phyloP scores from a whole-genome alignment of 1,140 invertebrate species.

The Ceratitis capitata region DNA sequence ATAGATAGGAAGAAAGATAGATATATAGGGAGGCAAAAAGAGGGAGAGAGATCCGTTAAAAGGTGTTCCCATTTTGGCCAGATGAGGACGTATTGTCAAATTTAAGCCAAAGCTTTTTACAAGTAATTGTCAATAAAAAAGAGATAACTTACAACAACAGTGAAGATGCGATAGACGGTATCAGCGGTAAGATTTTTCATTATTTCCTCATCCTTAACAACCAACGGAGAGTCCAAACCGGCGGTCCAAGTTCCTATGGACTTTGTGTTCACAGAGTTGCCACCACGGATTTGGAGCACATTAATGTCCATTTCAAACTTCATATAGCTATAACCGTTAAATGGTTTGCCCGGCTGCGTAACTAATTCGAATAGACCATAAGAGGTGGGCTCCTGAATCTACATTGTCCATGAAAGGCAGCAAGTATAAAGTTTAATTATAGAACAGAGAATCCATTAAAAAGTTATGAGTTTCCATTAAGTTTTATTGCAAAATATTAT shows the following conservation, averaged over 20 bases:
- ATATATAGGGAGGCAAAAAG: too few species aligned
- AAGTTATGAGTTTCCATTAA: too few species aligned
- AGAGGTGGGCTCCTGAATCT: slow-evolving; percentile 71
- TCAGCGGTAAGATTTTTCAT: slow-evolving; percentile 81
- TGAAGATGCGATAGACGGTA: slow-evolving; percentile 82
- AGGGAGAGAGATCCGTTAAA: too few species aligned
- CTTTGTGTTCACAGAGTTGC: slow-evolving; percentile 72
- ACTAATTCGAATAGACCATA: slow-evolving; percentile 72
- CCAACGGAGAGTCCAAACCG: slow-evolving; percentile 72
- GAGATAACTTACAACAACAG: slow-evolving; percentile 72
- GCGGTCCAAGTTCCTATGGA: slow-evolving; percentile 75
- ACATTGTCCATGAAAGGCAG: not conserved
- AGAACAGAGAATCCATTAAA: not conserved
- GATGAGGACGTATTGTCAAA: too few species aligned
- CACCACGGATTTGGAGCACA: slow-evolving; percentile 73
- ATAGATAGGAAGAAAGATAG: not conserved
- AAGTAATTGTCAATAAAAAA: too few species aligned
- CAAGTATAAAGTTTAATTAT: not conserved
- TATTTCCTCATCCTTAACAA: slow-evolving; percentile 71
- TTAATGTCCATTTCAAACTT: slow-evolving; percentile 77
- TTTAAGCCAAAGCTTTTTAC: too few species aligned
- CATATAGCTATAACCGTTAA: slow-evolving; percentile 78
- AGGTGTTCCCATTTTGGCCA: too few species aligned
- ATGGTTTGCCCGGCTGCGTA: slow-evolving; percentile 64
- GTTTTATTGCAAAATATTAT: too few species aligned